Evolutionary conservation across 2,797 vertebrate genomes (phyloP).

Genomic region (Acropternis orthonyx): DNA sequence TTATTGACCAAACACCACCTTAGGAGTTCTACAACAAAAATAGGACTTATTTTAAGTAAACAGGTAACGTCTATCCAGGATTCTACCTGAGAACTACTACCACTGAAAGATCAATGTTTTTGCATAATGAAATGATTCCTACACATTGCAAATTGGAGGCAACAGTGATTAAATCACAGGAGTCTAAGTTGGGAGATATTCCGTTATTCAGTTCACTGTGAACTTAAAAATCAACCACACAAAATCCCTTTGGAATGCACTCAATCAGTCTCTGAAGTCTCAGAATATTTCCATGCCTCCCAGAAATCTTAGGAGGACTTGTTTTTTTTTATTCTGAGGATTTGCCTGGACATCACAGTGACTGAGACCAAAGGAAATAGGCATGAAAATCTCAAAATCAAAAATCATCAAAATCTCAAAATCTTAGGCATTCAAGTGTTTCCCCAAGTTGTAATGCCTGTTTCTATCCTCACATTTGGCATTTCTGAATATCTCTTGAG

Average conservation of each 20-base stretch:
- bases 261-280: neutral
- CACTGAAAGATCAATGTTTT: neutral
- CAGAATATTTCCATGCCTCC: neutral
- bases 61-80: neutral
- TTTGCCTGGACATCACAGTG: neutral
- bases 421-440: neutral
- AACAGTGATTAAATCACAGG: neutral
- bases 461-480: neutral
- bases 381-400: neutral
- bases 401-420: neutral
- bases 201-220: neutral
- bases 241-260: neutral
- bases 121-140: accelerated
- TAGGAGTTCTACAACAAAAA: neutral
- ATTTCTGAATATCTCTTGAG: neutral
- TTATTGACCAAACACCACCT: neutral
- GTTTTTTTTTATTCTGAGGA: neutral
- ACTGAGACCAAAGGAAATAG: neutral
- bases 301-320: neutral
- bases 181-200: neutral
- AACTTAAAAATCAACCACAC: neutral
- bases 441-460: neutral
- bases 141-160: neutral
- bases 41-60: neutral
- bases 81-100: neutral